Evolutionary conservation across 2,888 invertebrate species (phyloP).

Genomic region (Caenorhabditis angaria): DNA sequence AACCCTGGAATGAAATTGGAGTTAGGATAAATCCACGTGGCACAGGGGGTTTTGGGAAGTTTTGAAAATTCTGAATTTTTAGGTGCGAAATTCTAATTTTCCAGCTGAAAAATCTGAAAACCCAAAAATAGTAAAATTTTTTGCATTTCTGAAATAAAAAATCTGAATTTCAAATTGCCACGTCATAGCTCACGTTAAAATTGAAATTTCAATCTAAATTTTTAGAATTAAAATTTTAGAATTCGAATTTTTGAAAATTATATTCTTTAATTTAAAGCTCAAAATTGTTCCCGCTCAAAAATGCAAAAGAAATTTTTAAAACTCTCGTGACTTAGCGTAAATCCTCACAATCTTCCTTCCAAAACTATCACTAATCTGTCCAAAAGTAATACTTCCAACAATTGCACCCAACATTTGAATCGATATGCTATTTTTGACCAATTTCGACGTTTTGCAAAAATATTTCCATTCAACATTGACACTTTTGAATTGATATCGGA

Average conservation of each 20-base stretch:
- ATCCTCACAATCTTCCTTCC: constrained; percentile 52
- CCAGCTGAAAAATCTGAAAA: too few species aligned
- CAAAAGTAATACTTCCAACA: constrained; percentile 61
- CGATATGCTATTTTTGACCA: constrained; percentile 58
- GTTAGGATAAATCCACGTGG: too few species aligned
- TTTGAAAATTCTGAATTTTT: too few species aligned
- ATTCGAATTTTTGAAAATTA: not conserved
- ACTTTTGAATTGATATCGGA: constrained; percentile 51
- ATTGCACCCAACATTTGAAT: constrained; percentile 67
- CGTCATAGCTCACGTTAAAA: not conserved
- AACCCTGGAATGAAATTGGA: constrained; percentile 20
- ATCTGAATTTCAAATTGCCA: not conserved
- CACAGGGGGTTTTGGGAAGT: too few species aligned
- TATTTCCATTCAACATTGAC: constrained; percentile 59
- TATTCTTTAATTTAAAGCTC: not conserved
- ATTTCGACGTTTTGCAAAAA: constrained; percentile 47
- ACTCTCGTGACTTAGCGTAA: too few species aligned
- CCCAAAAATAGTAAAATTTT: too few species aligned
- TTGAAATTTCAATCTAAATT: not conserved
- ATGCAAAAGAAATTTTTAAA: too few species aligned
- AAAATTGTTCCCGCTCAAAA: not conserved
- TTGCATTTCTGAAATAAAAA: too few species aligned
- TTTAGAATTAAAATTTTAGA: not conserved
- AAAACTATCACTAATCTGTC: constrained; percentile 64
- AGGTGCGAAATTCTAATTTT: too few species aligned